These are phyloP conservation scores for Nothura maculosa DNA, from an alignment of 2,797 vertebrate genomes.

Conservation along the genomic window DNA sequence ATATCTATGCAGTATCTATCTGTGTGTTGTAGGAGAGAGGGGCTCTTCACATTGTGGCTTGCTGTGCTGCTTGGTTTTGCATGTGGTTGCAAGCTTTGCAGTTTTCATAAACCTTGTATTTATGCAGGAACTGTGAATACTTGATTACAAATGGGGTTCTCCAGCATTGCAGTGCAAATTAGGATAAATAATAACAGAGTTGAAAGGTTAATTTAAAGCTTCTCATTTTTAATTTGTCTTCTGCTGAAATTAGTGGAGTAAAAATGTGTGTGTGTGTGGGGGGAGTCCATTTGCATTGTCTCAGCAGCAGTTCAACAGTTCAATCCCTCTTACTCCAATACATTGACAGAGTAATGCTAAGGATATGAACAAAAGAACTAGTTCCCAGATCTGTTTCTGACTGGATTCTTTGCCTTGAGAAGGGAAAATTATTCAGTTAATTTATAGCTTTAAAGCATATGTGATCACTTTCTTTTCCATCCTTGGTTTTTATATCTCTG, in stretches of 20 bases:
- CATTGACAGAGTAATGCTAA: background rate
- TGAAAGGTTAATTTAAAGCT: background rate
- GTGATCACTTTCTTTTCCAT: background rate
- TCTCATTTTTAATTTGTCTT: background rate
- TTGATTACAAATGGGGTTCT: background rate
- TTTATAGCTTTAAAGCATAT: background rate
- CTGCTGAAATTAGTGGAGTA: background rate
- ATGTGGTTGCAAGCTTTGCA: too few species aligned
- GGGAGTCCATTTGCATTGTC: background rate
- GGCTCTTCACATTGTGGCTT: background rate
- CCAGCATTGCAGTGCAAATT: background rate
- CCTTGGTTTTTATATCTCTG: background rate
- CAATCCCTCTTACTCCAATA: background rate
- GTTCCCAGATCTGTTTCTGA: background rate
- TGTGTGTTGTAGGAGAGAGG: background rate
- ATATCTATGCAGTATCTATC: background rate
- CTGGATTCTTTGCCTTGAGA: background rate
- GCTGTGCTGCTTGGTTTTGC: background rate
- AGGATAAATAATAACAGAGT: background rate
- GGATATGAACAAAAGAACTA: background rate
- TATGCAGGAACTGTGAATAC: background rate
- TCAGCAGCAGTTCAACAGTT: background rate
- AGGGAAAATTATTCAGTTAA: background rate
- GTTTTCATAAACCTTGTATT: background rate
- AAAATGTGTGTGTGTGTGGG: too few species aligned